Conservation (phyloP, 2,797 vertebrate species). For the Lagothrix lagotricha region DNA sequence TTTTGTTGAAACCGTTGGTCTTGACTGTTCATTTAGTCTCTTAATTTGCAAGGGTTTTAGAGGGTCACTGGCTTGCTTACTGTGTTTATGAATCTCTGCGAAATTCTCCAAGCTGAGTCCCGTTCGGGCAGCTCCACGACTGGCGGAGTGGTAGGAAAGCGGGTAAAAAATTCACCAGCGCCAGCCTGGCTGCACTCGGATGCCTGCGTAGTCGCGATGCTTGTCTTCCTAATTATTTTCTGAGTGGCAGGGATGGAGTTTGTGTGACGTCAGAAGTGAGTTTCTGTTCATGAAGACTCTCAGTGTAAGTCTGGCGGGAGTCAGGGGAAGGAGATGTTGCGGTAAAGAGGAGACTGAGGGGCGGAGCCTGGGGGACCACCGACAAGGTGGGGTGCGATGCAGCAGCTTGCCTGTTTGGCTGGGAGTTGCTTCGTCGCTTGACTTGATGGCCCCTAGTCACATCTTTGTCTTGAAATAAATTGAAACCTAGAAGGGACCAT, state of each 20-base stretch:
- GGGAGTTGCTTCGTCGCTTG: not conserved
- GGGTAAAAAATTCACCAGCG: not conserved
- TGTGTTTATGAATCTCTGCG: not conserved
- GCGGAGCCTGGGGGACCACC: accelerated
- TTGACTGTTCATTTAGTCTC: not conserved
- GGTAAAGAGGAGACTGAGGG: not conserved
- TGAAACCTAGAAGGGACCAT: accelerated
- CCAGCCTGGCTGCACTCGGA: not conserved
- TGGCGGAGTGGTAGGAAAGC: not conserved
- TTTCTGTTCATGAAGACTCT: not conserved
- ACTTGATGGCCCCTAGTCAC: not conserved
- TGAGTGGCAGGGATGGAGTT: not conserved
- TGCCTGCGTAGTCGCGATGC: accelerated
- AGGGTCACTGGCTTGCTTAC: not conserved
- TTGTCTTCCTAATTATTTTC: not conserved
- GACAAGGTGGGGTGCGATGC: accelerated
- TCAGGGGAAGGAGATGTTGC: not conserved
- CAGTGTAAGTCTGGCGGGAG: not conserved
- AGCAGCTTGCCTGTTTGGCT: accelerated
- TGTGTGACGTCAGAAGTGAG: not conserved
- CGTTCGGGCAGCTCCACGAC: not conserved
- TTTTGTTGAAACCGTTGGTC: not conserved
- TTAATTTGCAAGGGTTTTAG: not conserved
- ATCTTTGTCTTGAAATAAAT: not conserved
- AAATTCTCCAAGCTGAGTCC: not conserved